Evolutionary conservation across 2,113 vertebrate species (phyloP).

Genomic region (Saccopteryx bilineata): DNA sequence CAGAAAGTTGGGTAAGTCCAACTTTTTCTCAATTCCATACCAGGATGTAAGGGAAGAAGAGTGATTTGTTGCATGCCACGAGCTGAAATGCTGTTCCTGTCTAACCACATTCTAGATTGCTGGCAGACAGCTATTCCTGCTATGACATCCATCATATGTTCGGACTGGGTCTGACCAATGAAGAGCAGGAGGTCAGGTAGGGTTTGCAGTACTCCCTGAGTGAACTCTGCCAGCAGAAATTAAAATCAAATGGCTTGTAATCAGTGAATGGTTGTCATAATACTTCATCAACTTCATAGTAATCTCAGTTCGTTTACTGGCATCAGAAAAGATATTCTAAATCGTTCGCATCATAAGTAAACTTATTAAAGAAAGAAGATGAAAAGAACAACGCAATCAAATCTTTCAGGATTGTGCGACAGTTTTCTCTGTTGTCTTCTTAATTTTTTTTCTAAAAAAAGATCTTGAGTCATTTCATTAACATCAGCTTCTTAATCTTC

Average conservation of each 20-base stretch:
- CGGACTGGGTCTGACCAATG: constrained; percentile 83
- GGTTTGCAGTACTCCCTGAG: neutral
- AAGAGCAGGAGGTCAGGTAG: constrained; percentile 87
- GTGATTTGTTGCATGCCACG: neutral
- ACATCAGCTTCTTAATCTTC: neutral
- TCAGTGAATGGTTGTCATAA: neutral
- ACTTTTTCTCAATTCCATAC: neutral
- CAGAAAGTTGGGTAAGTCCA: constrained; percentile 86
- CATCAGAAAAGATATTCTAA: neutral
- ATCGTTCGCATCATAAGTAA: neutral
- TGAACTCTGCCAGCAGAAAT: neutral
- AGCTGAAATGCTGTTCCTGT: constrained; percentile 14
- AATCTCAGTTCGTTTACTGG: neutral
- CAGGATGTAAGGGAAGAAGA: neutral
- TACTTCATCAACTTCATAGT: neutral
- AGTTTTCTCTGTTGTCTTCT: constrained; percentile 36
- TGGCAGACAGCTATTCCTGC: constrained; percentile 87
- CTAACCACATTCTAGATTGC: constrained; percentile 68
- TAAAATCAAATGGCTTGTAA: neutral
- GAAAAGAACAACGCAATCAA: neutral
- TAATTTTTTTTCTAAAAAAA: constrained; percentile 39
- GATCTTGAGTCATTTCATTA: constrained; percentile 1
- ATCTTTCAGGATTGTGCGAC: neutral
- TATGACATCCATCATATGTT: constrained; percentile 84
- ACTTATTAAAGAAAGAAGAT: constrained; percentile 42